These are phyloP conservation scores for Trachythela sp. DNA, from an alignment of 64 coral and sea anemone species.

Conservation along the genomic window DNA sequence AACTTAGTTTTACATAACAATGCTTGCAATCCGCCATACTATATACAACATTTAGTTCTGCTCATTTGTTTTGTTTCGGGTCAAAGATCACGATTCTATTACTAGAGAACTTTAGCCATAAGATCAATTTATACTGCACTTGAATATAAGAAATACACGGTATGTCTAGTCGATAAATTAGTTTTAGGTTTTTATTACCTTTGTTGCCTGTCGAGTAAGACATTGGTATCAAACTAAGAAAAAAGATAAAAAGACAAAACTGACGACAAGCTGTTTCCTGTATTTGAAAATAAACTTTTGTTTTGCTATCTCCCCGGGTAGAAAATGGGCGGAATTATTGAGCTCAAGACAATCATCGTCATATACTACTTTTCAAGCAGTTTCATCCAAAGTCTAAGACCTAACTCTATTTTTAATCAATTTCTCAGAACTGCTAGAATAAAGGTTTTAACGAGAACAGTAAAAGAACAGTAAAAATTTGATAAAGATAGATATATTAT, in stretches of 20 bases:
- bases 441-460: too few relatives aligned
- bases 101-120: neutral
- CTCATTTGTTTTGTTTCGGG: neutral
- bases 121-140: neutral
- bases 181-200: neutral
- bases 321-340: conserved; percentile 13
- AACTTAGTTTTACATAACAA: conserved; percentile 9
- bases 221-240: conserved; percentile 24
- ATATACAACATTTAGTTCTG: neutral
- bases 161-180: conserved; percentile 14
- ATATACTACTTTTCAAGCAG: neutral
- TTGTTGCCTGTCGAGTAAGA: neutral
- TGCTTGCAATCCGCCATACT: neutral
- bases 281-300: conserved; percentile 15
- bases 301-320: conserved; percentile 8
- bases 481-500: neutral
- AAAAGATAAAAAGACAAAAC: neutral
- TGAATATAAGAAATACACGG: neutral
- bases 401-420: too few relatives aligned
- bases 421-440: too few relatives aligned
- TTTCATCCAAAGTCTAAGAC: neutral
- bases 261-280: conserved; percentile 29
- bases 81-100: too few relatives aligned
- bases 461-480: too few relatives aligned
- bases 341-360: neutral